Evolutionary conservation across 2,113 vertebrate genomes (phyloP).

Genomic region (Microtus ochrogaster): DNA sequence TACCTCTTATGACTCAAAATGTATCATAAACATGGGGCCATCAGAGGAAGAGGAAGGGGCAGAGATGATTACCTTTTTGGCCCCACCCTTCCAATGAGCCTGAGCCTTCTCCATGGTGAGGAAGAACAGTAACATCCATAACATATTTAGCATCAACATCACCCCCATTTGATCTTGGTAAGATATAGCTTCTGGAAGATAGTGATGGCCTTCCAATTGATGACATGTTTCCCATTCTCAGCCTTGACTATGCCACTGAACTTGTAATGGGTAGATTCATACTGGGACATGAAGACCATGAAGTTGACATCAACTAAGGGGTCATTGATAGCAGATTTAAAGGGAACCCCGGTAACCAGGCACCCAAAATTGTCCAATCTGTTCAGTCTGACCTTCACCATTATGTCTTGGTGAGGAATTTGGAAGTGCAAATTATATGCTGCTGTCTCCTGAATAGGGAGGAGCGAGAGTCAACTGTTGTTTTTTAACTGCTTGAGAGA

Average conservation of each 20-base stretch:
- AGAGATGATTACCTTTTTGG: background rate
- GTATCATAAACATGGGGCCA: background rate
- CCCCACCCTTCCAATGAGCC: background rate
- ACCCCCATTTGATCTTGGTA: background rate
- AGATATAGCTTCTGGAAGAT: background rate
- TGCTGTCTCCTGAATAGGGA: background rate
- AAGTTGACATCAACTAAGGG: background rate
- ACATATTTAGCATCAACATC: background rate
- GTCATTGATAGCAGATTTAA: background rate
- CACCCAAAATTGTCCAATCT: background rate
- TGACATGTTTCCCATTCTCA: background rate
- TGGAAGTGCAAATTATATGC: background rate
- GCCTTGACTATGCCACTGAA: background rate
- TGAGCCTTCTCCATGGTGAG: background rate
- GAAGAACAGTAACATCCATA: background rate
- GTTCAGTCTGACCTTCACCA: background rate
- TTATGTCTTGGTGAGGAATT: background rate
- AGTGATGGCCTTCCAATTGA: background rate
- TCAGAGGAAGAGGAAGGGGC: background rate
- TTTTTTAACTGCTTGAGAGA: conserved; percentile 39
- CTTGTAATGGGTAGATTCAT: background rate
- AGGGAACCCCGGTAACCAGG: background rate
- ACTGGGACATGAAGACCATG: background rate
- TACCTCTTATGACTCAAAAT: background rate
- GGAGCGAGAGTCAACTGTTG: background rate